These are phyloP conservation scores for Ctenochaetus hawaiiensis DNA, from an alignment of 2,797 vertebrate species.

Conservation along the genomic window DNA sequence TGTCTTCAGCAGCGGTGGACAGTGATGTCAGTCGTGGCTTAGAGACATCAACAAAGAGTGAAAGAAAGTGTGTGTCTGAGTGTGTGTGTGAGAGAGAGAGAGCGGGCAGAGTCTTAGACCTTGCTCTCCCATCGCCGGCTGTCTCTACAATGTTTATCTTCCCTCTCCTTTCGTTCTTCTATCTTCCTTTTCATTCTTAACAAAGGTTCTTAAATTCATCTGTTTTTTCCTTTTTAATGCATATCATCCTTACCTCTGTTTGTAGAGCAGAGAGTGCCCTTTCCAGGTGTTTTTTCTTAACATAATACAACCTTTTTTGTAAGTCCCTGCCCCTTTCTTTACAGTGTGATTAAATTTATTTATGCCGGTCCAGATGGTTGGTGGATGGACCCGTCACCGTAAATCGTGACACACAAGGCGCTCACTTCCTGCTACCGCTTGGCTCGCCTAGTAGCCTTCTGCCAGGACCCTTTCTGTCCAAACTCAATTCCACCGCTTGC, in stretches of 20 bases:
- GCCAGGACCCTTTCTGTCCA: constrained; percentile 65
- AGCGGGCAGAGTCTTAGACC: background rate
- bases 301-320: constrained; percentile 1
- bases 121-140: constrained; percentile 45
- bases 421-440: constrained; percentile 78
- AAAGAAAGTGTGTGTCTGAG: constrained; percentile 58
- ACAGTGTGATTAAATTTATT: constrained; percentile 57
- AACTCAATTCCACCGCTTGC: constrained; percentile 60
- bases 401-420: constrained; percentile 76
- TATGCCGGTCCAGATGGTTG: constrained; percentile 71
- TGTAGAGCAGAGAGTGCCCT: background rate
- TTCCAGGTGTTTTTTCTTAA: constrained; percentile 24
- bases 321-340: constrained; percentile 41
- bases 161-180: background rate
- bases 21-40: constrained; percentile 55
- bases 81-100: background rate
- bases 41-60: constrained; percentile 55
- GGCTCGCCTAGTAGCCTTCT: constrained; percentile 70
- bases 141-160: constrained; percentile 18
- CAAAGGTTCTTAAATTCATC: background rate
- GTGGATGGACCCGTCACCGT: constrained; percentile 73
- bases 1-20: constrained; percentile 44
- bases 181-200: constrained; percentile 5
- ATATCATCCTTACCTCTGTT: background rate
- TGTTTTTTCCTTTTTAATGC: constrained; percentile 12